Evolutionary conservation across 35 echinoderm and acorn worm genomes (phyloP).

Genomic region (Nesometra sesokonis): DNA sequence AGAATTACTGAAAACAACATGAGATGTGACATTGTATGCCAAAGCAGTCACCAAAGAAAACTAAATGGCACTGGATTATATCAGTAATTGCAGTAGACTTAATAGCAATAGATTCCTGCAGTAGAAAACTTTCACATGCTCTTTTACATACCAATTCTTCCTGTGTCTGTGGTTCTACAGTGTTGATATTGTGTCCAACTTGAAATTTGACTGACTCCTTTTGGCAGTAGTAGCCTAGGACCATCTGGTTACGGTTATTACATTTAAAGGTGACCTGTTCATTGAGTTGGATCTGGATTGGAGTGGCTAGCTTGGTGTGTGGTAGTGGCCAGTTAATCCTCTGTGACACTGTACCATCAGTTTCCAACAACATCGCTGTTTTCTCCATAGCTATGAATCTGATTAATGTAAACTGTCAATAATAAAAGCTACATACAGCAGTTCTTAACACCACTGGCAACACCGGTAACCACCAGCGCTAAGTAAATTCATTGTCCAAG

Average conservation of each 20-base stretch:
- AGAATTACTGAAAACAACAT: too few relatives aligned
- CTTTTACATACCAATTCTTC: conserved; percentile 68
- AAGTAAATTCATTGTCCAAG: too few relatives aligned
- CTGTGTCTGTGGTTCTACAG: conserved; percentile 59
- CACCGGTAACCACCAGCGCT: too few relatives aligned
- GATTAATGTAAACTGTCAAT: not conserved
- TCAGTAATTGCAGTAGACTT: too few relatives aligned
- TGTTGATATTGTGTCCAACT: conserved; percentile 57
- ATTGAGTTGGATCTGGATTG: conserved; percentile 50
- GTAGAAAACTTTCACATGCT: too few relatives aligned
- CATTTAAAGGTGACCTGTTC: conserved; percentile 54
- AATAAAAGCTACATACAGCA: not conserved
- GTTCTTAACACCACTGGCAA: not conserved
- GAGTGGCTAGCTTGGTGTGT: conserved; percentile 47
- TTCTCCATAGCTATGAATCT: conserved; percentile 86
- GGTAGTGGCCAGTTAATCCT: conserved; percentile 71
- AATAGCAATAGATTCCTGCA: too few relatives aligned
- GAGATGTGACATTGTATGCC: too few relatives aligned
- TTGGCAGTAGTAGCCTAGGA: conserved; percentile 41
- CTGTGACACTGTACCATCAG: conserved; percentile 40
- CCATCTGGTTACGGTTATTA: conserved; percentile 61
- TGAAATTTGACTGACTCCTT: conserved; percentile 74
- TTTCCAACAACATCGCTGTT: conserved; percentile 49
- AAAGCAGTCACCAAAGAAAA: too few relatives aligned
- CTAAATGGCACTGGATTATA: too few relatives aligned